These are phyloP conservation scores for Brachypterus glaber DNA, from an alignment of 2,888 invertebrate species.

Conservation along the genomic window DNA sequence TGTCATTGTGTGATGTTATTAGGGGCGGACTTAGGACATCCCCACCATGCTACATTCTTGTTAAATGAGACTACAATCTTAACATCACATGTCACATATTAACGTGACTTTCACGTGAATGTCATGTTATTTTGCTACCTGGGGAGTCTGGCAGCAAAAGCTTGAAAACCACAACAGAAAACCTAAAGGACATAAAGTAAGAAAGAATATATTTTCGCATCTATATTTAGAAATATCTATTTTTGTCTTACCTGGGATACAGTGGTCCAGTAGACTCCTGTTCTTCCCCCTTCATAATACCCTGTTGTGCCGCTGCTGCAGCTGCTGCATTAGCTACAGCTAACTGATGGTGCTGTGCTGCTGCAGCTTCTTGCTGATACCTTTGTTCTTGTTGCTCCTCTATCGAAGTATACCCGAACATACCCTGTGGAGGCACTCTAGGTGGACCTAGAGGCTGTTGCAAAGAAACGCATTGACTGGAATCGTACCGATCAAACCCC, in stretches of 20 bases:
- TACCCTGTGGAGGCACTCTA: constrained; percentile 44
- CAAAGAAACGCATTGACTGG: constrained; percentile 38
- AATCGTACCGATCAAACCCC: constrained; percentile 38
- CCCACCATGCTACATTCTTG: too few species aligned
- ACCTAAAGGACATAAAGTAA: too few species aligned
- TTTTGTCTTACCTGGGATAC: constrained; percentile 54
- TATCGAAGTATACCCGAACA: constrained; percentile 51
- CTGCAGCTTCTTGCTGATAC: constrained; percentile 37
- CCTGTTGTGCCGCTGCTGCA: too few species aligned
- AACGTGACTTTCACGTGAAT: too few species aligned
- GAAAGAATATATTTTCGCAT: not conserved
- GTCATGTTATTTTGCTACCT: too few species aligned
- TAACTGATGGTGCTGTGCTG: constrained; percentile 44
- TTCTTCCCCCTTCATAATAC: constrained; percentile 58
- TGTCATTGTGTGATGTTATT: too few species aligned
- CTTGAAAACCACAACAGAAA: too few species aligned
- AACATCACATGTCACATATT: too few species aligned
- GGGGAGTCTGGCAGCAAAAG: too few species aligned
- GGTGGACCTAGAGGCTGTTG: constrained; percentile 43
- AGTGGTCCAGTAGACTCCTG: constrained; percentile 63
- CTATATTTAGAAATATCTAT: not conserved
- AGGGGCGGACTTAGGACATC: too few species aligned
- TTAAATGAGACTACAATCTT: too few species aligned
- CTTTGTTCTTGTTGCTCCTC: constrained; percentile 53
- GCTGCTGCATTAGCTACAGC: constrained; percentile 45